Conservation (phyloP, 1,140 invertebrate species). For the Psilanteris sp. region DNA sequence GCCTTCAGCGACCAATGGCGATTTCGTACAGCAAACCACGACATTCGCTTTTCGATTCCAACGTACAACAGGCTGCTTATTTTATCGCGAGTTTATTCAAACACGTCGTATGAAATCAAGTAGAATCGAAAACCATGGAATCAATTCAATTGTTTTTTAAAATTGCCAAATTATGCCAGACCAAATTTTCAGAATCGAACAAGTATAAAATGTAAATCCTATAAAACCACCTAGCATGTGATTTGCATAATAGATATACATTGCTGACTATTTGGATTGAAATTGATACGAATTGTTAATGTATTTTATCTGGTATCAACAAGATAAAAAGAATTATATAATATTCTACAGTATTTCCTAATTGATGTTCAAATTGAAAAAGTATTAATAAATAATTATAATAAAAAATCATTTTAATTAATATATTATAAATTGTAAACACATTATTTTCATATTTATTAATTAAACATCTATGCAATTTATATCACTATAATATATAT, state of each 20-base stretch:
- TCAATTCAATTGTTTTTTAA: conserved; percentile 39
- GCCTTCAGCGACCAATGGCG: conserved; percentile 45
- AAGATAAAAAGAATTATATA: not conserved
- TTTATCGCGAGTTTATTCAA: conserved; percentile 45
- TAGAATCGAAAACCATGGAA: conserved; percentile 16
- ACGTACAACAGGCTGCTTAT: conserved; percentile 37
- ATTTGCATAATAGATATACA: conserved; percentile 23
- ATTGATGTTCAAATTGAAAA: too few relatives aligned
- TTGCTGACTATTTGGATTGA: not conserved
- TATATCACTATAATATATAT: too few relatives aligned
- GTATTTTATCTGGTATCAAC: not conserved
- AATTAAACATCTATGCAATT: too few relatives aligned
- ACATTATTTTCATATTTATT: too few relatives aligned
- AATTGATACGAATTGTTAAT: conserved; percentile 9
- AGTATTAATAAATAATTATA: too few relatives aligned
- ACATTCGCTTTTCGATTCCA: conserved; percentile 48
- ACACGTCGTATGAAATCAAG: conserved; percentile 16
- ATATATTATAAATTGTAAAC: too few relatives aligned
- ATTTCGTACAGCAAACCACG: conserved; percentile 45
- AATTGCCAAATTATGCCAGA: conserved; percentile 17
- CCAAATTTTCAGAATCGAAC: not conserved
- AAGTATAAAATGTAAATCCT: conserved; percentile 3
- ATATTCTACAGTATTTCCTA: too few relatives aligned
- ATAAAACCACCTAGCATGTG: not conserved
- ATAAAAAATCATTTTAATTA: too few relatives aligned